Evolutionary conservation across 2,888 invertebrate species (phyloP).

Genomic region (Calameuta pallipes): DNA sequence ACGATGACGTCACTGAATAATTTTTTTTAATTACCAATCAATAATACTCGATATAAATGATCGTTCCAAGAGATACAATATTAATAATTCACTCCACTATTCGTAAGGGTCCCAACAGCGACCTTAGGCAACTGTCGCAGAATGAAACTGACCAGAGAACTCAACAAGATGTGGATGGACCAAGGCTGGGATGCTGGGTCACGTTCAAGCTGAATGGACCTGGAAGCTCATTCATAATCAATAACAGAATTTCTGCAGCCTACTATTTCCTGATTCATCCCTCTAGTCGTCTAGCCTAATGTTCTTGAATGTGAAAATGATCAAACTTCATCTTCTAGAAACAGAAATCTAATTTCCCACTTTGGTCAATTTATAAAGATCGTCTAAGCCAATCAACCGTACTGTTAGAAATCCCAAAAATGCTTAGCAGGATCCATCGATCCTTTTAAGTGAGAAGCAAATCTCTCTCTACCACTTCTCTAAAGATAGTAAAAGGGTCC

Average conservation of each 20-base stretch:
- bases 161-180: conserved; percentile 38
- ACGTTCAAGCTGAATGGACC: conserved; percentile 54
- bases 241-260: conserved; percentile 25
- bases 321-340: neutral
- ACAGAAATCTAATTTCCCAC: neutral
- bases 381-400: neutral
- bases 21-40: neutral
- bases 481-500: conserved; percentile 13
- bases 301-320: neutral
- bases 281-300: neutral
- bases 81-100: neutral
- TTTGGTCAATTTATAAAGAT: neutral
- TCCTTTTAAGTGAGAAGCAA: neutral
- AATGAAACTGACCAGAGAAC: conserved; percentile 15
- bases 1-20: neutral
- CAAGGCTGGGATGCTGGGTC: conserved; percentile 46
- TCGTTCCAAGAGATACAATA: neutral
- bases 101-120: neutral
- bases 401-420: neutral
- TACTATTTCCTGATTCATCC: neutral
- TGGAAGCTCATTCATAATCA: conserved; percentile 53
- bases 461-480: neutral
- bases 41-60: neutral
- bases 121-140: conserved; percentile 15
- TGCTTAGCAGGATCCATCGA: neutral